These are phyloP conservation scores for Xiphorhynchus elegans DNA, from an alignment of 2,113 vertebrate genomes.

Conservation along the genomic window DNA sequence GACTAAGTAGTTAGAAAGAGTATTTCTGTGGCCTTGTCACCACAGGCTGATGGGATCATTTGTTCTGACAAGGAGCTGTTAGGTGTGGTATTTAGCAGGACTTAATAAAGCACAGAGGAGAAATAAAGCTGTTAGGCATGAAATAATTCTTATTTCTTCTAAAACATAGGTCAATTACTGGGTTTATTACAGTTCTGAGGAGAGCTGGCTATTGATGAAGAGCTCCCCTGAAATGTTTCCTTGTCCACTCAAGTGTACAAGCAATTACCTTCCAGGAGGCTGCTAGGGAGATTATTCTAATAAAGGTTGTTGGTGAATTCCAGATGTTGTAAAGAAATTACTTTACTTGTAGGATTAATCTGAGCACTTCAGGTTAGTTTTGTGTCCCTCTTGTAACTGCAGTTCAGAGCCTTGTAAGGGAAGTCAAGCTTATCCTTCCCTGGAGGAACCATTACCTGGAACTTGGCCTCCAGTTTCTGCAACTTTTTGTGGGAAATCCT, in stretches of 20 bases:
- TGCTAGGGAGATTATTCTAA: slow-evolving; percentile 25
- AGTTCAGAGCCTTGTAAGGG: not conserved
- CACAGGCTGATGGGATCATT: not conserved
- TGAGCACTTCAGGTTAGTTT: not conserved
- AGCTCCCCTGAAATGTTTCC: slow-evolving; percentile 20
- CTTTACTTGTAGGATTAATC: not conserved
- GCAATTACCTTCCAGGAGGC: slow-evolving; percentile 7
- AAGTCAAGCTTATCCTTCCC: not conserved
- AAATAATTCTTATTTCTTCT: slow-evolving; percentile 38
- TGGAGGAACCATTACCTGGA: not conserved
- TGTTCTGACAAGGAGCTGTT: not conserved
- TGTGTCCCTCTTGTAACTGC: not conserved
- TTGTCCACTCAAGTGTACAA: slow-evolving; percentile 20
- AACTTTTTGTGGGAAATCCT: not conserved
- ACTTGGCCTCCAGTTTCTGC: not conserved
- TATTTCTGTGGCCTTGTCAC: not conserved
- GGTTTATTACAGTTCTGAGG: slow-evolving; percentile 40
- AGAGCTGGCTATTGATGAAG: slow-evolving; percentile 36
- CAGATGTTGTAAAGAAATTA: not conserved
- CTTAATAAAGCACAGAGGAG: slow-evolving; percentile 13
- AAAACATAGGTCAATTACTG: slow-evolving; percentile 48
- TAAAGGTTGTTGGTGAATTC: not conserved
- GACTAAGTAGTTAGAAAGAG: not conserved
- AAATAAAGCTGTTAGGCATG: slow-evolving; percentile 29
- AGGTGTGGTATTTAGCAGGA: not conserved